These are phyloP conservation scores for Blera fallax DNA, from an alignment of 2,888 invertebrate species.

Conservation along the genomic window DNA sequence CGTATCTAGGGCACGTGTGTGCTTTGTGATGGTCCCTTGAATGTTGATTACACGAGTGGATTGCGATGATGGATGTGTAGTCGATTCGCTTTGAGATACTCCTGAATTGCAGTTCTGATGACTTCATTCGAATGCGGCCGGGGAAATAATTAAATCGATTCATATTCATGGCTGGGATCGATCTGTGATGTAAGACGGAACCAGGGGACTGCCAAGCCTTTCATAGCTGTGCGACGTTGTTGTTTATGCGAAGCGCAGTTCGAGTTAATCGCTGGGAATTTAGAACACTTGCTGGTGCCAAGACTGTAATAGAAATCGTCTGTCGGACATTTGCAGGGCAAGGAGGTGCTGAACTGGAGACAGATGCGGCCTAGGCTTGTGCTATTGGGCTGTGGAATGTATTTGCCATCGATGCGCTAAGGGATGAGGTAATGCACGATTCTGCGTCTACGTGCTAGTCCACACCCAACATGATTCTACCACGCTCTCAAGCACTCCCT, in stretches of 20 bases:
- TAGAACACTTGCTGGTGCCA: slow-evolving; percentile 26
- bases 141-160: slow-evolving; percentile 47
- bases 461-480: too few relatives aligned
- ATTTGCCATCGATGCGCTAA: too few relatives aligned
- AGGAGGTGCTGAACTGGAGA: background rate
- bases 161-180: slow-evolving; percentile 26
- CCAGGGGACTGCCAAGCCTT: slow-evolving; percentile 28
- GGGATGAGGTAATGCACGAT: too few relatives aligned
- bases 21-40: slow-evolving; percentile 19
- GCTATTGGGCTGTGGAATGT: too few relatives aligned
- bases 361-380: background rate
- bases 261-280: background rate
- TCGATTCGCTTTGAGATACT: slow-evolving; percentile 24
- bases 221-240: background rate
- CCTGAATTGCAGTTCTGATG: slow-evolving; percentile 18
- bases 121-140: slow-evolving; percentile 51
- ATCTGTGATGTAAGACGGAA: slow-evolving; percentile 12
- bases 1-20: slow-evolving; percentile 61
- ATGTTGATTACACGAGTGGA: slow-evolving; percentile 26
- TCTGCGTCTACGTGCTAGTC: too few relatives aligned
- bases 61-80: slow-evolving; percentile 53
- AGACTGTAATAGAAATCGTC: background rate
- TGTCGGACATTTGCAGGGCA: background rate
- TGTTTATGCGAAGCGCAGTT: slow-evolving; percentile 31
- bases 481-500: too few relatives aligned